A percentile compares a stretch with the other conserved stretches of the same genome.
Conservation (phyloP, 2,113 vertebrate genomes). For the Baryphthengus martii region DNA sequence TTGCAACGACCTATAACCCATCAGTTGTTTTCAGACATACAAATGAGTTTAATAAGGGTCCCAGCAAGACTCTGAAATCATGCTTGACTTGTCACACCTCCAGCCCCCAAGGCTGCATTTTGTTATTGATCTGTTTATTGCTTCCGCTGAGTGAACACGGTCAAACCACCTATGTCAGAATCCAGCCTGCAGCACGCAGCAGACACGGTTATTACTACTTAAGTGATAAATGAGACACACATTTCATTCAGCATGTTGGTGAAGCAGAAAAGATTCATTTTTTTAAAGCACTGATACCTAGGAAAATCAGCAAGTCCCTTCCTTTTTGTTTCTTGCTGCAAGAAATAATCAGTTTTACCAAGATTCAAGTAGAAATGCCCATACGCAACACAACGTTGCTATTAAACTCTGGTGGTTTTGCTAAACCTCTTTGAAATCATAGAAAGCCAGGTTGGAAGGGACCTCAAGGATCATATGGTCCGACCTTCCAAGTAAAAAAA, state of each 20-base stretch:
- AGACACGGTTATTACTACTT: constrained; percentile 49
- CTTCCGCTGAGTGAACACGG: constrained; percentile 18
- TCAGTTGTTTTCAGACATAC: constrained; percentile 30
- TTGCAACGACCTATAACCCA: constrained; percentile 8
- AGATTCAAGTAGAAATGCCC: not conserved
- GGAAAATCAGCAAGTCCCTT: not conserved
- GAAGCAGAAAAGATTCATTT: constrained; percentile 10
- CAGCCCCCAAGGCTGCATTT: constrained; percentile 14
- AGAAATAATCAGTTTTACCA: not conserved
- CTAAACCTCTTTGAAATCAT: not conserved
- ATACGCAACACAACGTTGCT: not conserved
- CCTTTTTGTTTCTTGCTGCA: not conserved
- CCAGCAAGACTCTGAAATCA: constrained; percentile 45
- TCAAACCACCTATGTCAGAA: constrained; percentile 41
- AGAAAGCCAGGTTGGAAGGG: no score
- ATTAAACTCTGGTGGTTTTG: not conserved
- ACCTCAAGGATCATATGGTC: no score
- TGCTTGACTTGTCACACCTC: constrained; percentile 52
- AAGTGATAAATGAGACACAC: constrained; percentile 60
- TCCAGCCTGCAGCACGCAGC: not conserved
- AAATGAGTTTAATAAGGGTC: constrained; percentile 66
- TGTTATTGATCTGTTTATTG: constrained; percentile 68
- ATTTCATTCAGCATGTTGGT: constrained; percentile 48
- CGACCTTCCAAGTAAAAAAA: no score
- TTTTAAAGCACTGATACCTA: not conserved